Percentiles rank a stretch among this genome's conserved stretches.
These are phyloP conservation scores for Drosophila hamatofila DNA, from an alignment of 2,888 invertebrate species.

Conservation along the genomic window DNA sequence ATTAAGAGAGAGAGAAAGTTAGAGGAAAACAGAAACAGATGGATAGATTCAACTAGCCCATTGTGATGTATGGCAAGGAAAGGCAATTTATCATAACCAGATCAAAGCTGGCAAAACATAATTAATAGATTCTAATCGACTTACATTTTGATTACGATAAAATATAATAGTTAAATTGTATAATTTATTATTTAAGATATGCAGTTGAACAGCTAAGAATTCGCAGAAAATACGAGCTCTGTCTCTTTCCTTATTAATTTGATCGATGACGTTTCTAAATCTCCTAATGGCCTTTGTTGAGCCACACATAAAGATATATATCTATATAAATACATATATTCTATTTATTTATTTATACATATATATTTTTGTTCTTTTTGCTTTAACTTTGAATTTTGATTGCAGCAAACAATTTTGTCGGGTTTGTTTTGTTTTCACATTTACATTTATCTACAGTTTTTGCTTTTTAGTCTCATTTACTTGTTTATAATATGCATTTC, in stretches of 20 bases:
- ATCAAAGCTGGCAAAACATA: background rate
- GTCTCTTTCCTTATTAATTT: constrained; percentile 13
- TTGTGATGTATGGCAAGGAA: constrained; percentile 18
- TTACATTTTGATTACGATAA: constrained; percentile 14
- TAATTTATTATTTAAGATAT: constrained; percentile 15
- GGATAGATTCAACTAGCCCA: background rate
- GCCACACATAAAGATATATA: background rate
- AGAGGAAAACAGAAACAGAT: background rate
- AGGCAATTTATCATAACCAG: background rate
- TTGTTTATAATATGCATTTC: constrained; percentile 7
- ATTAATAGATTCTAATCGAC: background rate
- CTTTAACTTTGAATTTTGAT: background rate
- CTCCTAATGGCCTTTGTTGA: constrained; percentile 5
- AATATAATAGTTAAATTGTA: constrained; percentile 11
- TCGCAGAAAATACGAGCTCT: constrained; percentile 6
- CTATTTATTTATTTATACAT: background rate
- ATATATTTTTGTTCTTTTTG: background rate
- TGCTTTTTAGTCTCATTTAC: background rate
- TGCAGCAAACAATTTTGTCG: background rate
- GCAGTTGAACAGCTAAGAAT: constrained; percentile 5
- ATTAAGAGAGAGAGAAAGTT: background rate
- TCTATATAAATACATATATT: background rate
- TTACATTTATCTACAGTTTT: background rate
- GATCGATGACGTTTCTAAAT: constrained; percentile 35
- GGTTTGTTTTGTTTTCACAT: constrained; percentile 6